Conservation (phyloP, 1,140 invertebrate genomes). For the Eciton burchellii region DNA sequence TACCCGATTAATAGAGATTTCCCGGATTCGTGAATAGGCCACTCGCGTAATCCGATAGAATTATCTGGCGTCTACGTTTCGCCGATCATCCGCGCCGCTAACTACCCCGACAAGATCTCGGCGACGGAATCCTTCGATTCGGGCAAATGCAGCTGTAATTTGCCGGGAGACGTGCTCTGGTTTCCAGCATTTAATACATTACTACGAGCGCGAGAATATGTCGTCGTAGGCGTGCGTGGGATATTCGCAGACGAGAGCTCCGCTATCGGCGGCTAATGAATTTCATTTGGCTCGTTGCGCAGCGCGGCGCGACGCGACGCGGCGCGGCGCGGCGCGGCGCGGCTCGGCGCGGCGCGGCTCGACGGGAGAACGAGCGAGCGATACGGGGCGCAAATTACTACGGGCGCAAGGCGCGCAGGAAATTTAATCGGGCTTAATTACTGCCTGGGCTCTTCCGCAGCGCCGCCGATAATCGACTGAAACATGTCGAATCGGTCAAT, state of each 20-base stretch:
- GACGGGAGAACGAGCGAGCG: conserved; percentile 15
- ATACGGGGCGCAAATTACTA: conserved; percentile 70
- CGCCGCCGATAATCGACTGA: conserved; percentile 71
- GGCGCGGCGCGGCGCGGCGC: conserved; percentile 1
- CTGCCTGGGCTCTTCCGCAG: conserved; percentile 64
- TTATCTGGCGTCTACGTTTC: background rate
- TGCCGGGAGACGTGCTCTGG: conserved; percentile 8
- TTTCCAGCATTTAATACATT: conserved; percentile 50
- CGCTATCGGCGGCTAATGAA: conserved; percentile 67
- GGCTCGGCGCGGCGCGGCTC: background rate
- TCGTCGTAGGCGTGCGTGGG: conserved; percentile 40
- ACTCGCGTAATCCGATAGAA: conserved; percentile 17
- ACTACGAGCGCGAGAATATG: conserved; percentile 46
- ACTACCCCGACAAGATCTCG: background rate
- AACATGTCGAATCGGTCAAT: conserved; percentile 70
- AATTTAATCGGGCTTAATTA: conserved; percentile 76
- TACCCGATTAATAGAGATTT: background rate
- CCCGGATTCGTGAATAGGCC: background rate
- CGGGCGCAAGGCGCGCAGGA: conserved; percentile 69
- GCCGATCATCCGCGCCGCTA: conserved; percentile 8
- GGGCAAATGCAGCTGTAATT: conserved; percentile 43
- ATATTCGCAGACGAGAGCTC: conserved; percentile 44
- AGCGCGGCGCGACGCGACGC: background rate
- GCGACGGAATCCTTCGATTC: conserved; percentile 27
- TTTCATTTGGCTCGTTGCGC: conserved; percentile 73